Evolutionary conservation across 2,797 vertebrate genomes (phyloP).

Genomic region (Gallinago nigripennis): DNA sequence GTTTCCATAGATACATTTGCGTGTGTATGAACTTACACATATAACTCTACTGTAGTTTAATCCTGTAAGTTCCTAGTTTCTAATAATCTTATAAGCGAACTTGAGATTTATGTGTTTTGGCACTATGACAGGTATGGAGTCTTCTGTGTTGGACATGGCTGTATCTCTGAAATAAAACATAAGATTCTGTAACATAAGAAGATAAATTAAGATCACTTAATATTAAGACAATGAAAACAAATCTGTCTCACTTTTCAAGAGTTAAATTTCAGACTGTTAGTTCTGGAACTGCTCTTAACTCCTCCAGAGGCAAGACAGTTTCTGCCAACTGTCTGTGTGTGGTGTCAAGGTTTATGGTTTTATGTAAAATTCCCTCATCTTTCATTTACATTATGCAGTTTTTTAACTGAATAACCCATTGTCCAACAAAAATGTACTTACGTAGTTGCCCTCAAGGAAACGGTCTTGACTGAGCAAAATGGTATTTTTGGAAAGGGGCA

Average conservation of each 20-base stretch:
- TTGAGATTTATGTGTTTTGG: neutral
- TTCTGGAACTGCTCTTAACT: neutral
- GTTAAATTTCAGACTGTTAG: neutral
- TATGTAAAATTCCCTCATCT: neutral
- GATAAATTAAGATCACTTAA: neutral
- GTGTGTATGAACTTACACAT: rapidly evolving
- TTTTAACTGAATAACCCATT: neutral
- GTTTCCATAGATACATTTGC: neutral
- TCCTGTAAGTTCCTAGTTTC: neutral
- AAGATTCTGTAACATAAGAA: neutral
- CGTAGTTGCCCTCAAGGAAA: neutral
- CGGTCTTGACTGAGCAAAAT: neutral
- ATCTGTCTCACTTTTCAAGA: neutral
- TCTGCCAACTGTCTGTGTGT: neutral
- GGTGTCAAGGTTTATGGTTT: neutral
- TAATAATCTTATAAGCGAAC: too few relatives aligned
- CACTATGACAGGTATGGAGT: neutral
- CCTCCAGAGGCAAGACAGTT: neutral
- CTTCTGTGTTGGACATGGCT: neutral
- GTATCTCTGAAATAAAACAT: neutral
- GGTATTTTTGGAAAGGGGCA: neutral
- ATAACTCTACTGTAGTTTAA: neutral
- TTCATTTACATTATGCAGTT: neutral
- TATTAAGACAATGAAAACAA: neutral
- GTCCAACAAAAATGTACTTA: neutral